Percentiles rank a stretch among this genome's conserved stretches.
These are phyloP conservation scores for human (Homo sapiens) DNA, from an alignment of 2,113 vertebrate species.

Conservation along the genomic window DNA sequence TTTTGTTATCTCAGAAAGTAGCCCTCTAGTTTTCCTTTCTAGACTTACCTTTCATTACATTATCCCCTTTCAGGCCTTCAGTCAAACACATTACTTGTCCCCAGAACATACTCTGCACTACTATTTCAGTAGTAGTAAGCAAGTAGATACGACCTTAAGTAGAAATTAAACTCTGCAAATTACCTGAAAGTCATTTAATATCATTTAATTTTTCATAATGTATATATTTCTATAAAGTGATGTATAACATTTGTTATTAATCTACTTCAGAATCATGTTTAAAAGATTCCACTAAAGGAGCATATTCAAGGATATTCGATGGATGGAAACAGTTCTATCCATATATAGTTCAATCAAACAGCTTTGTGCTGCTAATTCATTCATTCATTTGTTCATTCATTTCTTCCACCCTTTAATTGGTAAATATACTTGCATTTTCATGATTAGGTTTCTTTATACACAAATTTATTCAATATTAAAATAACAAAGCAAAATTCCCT, in stretches of 20 bases:
- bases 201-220: neutral
- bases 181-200: neutral
- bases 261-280: slow-evolving; percentile 11
- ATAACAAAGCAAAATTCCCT: neutral
- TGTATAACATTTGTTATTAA: neutral
- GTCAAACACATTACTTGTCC: neutral
- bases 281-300: neutral
- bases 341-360: neutral
- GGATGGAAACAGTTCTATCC: neutral
- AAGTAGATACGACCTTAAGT: neutral
- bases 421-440: neutral
- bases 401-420: neutral
- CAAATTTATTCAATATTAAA: slow-evolving; percentile 14
- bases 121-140: neutral
- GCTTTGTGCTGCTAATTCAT: neutral
- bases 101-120: neutral
- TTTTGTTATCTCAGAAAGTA: neutral
- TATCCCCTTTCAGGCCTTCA: neutral
- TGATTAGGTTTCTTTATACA: neutral
- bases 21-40: neutral
- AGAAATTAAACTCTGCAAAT: neutral
- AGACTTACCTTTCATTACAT: neutral
- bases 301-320: neutral
- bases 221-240: neutral
- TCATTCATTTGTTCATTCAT: neutral